Base-by-base conservation (phyloP, 1,140 invertebrate genomes). In the Xylocopa sonorina region DNA sequence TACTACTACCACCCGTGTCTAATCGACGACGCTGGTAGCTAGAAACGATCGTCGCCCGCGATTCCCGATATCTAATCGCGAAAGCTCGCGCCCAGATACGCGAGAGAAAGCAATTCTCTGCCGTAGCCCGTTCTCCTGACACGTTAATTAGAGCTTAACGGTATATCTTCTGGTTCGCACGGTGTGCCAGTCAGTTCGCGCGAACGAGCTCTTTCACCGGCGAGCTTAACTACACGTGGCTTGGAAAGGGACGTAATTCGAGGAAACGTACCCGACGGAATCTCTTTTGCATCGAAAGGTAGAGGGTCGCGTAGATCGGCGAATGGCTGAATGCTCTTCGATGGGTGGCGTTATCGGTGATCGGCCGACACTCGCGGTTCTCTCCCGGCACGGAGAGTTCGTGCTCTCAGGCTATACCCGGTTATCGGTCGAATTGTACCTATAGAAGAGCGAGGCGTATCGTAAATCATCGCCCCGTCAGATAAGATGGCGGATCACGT, bases 1-100 rank as follows among this genome's bases (percentile, higher is more conserved):
- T 88, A 86, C 58, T 82, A 76, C 76, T 88, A 86, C 58, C 81
- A 76, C 76, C 69, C 64, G 83, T 88, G 87, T 88, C 88, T 88
- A 88, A 88, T 88, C 87, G 69, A 32, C 69, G 43, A 32, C 69
- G 43, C 50, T 72, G 78, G 80, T 82, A 63, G 81, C 78, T 84
- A 81, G 69, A 48, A 83, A 66, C 68, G 27, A 51, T 64, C 69
- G 75, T 74, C 75, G 64, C 72, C n/a, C n/a, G 75, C 77, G 79
- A 79, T 88, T 84, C 71, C 78, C 72, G 78, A 87, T 86, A 87
- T 84, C 82, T 84, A 86, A 81, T 84, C 84, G 67, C 72, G 51
- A 72, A 75, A 82, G 78, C 75, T 51, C 43, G 58, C 60, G 14
- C 29, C 50, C 43, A 51, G 64, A 66, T 73, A 76, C 78, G 67